These are phyloP conservation scores for Acrossocheilus wenchowensis DNA, from an alignment of 2,797 vertebrate genomes.

Conservation along the genomic window DNA sequence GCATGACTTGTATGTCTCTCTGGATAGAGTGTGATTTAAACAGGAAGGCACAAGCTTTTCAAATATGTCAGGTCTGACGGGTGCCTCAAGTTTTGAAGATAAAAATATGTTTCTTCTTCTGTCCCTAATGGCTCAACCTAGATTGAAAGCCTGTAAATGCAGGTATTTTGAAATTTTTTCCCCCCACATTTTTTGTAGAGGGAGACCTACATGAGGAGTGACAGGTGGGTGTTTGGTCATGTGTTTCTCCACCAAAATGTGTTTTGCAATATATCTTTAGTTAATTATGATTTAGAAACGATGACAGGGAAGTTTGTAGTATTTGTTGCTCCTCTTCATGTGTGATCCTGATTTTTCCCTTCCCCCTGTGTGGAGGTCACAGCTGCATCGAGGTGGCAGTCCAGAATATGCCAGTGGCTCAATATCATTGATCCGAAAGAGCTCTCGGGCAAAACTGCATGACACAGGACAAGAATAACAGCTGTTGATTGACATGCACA, in stretches of 20 bases:
- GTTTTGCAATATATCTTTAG: not conserved
- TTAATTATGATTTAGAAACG: not conserved
- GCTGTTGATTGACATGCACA: constrained; percentile 67
- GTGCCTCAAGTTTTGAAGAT: constrained; percentile 57
- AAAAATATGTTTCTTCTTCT: constrained; percentile 54
- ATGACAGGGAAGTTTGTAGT: not conserved
- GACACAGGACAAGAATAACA: constrained; percentile 71
- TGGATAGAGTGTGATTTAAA: constrained; percentile 24
- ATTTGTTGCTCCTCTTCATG: constrained; percentile 6
- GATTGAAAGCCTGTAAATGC: constrained; percentile 61
- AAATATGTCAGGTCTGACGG: constrained; percentile 57
- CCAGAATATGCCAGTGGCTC: constrained; percentile 63
- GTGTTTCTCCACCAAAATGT: constrained; percentile 11
- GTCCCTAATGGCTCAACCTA: constrained; percentile 59
- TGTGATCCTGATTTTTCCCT: constrained; percentile 16
- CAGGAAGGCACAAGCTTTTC: constrained; percentile 32
- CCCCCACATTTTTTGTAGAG: constrained; percentile 23
- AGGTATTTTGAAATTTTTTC: constrained; percentile 39
- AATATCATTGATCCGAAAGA: constrained; percentile 67
- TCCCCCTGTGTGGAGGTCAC: constrained; percentile 65
- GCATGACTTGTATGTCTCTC: constrained; percentile 16
- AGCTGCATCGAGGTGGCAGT: constrained; percentile 73
- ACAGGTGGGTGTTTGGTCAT: not conserved
- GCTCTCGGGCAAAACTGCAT: constrained; percentile 63
- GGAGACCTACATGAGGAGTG: constrained; percentile 57